Evolutionary conservation across 2,797 vertebrate genomes (phyloP).

Genomic region (Lutjanus campechanus): DNA sequence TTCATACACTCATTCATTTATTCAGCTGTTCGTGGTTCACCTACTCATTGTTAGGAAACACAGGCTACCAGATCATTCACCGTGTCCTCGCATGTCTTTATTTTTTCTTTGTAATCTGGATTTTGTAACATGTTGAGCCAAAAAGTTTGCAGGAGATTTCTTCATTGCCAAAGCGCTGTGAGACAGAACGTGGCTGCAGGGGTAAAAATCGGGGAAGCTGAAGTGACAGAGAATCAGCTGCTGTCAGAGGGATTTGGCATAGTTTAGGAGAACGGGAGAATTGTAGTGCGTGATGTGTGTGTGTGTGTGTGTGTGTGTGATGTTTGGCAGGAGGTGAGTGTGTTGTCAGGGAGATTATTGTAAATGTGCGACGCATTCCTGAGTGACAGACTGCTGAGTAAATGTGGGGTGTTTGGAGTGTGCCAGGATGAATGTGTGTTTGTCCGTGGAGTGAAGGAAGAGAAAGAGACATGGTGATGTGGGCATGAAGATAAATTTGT

Average conservation of each 20-base stretch:
- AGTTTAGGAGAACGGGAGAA: conserved; percentile 17
- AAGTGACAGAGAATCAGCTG: conserved; percentile 55
- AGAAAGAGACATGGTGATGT: conserved; percentile 11
- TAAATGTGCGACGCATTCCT: conserved; percentile 54
- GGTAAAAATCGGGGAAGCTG: conserved; percentile 17
- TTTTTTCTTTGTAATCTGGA: conserved; percentile 22
- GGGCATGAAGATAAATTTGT: not conserved
- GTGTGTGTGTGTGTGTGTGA: conserved; percentile 22
- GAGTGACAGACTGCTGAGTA: conserved; percentile 57
- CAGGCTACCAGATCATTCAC: conserved; percentile 12
- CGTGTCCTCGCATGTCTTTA: not conserved
- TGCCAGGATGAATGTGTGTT: conserved; percentile 44
- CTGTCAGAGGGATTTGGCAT: conserved; percentile 48
- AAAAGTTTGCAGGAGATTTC: not conserved
- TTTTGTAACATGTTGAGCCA: conserved; percentile 24
- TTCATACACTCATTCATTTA: conserved; percentile 31
- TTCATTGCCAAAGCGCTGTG: conserved; percentile 2
- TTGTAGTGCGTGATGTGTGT: conserved; percentile 16
- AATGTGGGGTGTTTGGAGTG: conserved; percentile 32
- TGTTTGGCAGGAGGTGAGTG: conserved; percentile 47
- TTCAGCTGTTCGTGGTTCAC: not conserved
- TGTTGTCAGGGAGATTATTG: conserved; percentile 61
- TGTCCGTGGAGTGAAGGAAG: conserved; percentile 15
- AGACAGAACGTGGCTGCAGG: conserved; percentile 42
- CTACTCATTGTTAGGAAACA: not conserved